These are phyloP conservation scores for Plotosus lineatus DNA, from an alignment of 2,113 vertebrate species.

Conservation along the genomic window DNA sequence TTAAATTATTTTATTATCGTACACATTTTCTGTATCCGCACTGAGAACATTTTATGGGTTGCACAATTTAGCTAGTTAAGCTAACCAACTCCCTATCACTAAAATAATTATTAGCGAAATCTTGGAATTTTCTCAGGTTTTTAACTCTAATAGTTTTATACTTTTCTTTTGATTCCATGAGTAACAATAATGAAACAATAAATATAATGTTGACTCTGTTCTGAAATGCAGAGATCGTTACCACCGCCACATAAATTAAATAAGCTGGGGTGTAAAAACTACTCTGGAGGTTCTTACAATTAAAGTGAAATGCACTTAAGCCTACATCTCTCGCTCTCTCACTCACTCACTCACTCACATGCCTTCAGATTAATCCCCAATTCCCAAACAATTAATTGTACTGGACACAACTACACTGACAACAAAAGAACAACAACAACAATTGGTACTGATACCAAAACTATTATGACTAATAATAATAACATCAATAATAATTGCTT, in stretches of 20 bases:
- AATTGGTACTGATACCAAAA: not conserved
- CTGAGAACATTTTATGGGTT: not conserved
- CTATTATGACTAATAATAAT: not conserved
- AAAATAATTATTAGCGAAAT: not conserved
- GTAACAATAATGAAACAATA: conserved; percentile 3
- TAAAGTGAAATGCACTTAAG: not conserved
- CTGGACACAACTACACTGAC: conserved; percentile 2
- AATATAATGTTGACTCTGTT: not conserved
- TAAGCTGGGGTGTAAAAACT: conserved; percentile 1
- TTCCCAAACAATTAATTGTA: conserved; percentile 10
- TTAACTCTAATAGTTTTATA: not conserved
- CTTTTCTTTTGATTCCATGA: not conserved
- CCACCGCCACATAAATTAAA: not conserved
- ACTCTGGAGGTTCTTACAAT: conserved; percentile 13
- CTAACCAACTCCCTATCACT: not conserved
- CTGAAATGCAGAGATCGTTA: not conserved
- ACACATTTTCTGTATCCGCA: not conserved
- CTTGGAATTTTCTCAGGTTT: not conserved
- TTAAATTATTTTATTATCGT: not conserved
- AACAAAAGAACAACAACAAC: conserved; percentile 59
- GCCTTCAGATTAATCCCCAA: not conserved
- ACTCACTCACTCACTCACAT: conserved; percentile 8
- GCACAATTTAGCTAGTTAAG: not conserved
- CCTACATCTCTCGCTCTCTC: not conserved
- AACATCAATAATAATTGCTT: not conserved